phyloP scores from a whole-genome alignment of 2,797 vertebrate genomes.

The Tiaroga cobitis region DNA sequence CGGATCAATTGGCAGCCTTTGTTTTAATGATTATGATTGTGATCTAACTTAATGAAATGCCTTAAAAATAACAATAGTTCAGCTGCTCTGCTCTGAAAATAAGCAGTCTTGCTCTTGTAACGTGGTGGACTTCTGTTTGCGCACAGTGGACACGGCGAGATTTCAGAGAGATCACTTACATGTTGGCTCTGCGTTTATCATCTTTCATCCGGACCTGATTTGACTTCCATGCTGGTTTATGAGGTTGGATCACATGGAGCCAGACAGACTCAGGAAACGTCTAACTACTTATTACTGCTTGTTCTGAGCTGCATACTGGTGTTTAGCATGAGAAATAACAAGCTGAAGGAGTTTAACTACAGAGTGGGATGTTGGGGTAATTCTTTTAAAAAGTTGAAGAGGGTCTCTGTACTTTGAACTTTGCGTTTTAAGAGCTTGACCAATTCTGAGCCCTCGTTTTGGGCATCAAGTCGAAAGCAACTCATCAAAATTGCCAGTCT shows the following conservation, averaged over 20 bases:
- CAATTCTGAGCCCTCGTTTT: constrained; percentile 32
- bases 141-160: constrained; percentile 66
- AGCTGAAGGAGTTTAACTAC: constrained; percentile 39
- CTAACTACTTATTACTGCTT: constrained; percentile 33
- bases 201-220: constrained; percentile 43
- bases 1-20: neutral
- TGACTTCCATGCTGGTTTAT: constrained; percentile 40
- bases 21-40: constrained; percentile 2
- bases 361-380: constrained; percentile 23
- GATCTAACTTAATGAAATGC: neutral
- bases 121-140: constrained; percentile 66
- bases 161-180: constrained; percentile 74
- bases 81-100: constrained; percentile 67
- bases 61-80: neutral
- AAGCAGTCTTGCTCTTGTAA: constrained; percentile 64
- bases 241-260: constrained; percentile 43
- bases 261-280: constrained; percentile 41
- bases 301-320: constrained; percentile 34
- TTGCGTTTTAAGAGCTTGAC: constrained; percentile 37
- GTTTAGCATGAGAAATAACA: constrained; percentile 47
- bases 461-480: constrained; percentile 41
- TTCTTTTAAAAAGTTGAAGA: constrained; percentile 30
- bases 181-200: constrained; percentile 67
- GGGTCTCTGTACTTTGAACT: constrained; percentile 42
- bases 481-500: constrained; percentile 47